Conservation (phyloP, 2,888 invertebrate species). For the Leptinotarsa juncta region DNA sequence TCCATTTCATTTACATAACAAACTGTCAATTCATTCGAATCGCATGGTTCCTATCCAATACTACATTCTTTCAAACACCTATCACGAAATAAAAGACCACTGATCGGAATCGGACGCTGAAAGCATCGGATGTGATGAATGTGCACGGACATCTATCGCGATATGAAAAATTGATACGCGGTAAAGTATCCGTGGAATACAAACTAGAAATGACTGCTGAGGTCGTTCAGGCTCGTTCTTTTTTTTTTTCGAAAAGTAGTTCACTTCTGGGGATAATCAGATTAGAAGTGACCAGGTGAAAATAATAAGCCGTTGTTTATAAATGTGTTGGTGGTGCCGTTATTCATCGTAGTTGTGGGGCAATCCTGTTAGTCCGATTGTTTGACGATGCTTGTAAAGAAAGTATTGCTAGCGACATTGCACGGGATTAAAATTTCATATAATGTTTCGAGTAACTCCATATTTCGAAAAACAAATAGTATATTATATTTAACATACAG, state of each 20-base stretch:
- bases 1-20: background rate
- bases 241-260: slow-evolving; percentile 17
- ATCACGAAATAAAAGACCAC: slow-evolving; percentile 16
- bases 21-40: slow-evolving; percentile 2
- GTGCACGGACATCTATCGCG: slow-evolving; percentile 20
- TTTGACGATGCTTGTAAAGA: background rate
- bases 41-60: background rate
- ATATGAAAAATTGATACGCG: slow-evolving; percentile 25
- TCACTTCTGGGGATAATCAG: slow-evolving; percentile 20
- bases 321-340: slow-evolving; percentile 12
- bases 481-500: no score
- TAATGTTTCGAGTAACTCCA: no score
- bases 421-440: no score
- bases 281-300: slow-evolving; percentile 21
- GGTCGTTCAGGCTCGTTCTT: slow-evolving; percentile 1
- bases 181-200: slow-evolving; percentile 1
- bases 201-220: slow-evolving; percentile 16
- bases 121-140: slow-evolving; percentile 21
- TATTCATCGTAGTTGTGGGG: slow-evolving; percentile 8
- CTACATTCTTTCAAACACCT: background rate
- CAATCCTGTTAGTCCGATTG: slow-evolving; percentile 3
- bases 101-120: slow-evolving; percentile 25
- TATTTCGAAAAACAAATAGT: no score
- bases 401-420: background rate
- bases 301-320: slow-evolving; percentile 19